Conservation (phyloP, 2,797 vertebrate genomes). For the Fistularia commersonii region DNA sequence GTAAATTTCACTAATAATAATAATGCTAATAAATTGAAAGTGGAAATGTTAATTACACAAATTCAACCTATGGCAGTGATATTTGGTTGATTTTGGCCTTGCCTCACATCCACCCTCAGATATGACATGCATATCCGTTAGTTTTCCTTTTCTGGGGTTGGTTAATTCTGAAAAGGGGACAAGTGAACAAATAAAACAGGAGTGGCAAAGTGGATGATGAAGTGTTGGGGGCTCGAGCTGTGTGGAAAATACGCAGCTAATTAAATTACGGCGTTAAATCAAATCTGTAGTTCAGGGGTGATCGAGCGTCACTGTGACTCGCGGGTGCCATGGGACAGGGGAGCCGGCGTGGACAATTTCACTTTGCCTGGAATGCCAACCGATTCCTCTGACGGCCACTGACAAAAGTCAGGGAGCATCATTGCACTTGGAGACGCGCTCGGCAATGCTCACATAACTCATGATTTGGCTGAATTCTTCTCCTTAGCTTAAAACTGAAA, state of each 20-base stretch:
- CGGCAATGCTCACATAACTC: background rate
- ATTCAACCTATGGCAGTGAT: too few relatives aligned
- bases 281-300: constrained; percentile 40
- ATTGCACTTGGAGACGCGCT: constrained; percentile 10
- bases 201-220: constrained; percentile 35
- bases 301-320: constrained; percentile 40
- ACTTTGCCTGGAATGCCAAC: constrained; percentile 1
- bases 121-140: too few relatives aligned
- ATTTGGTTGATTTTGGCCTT: too few relatives aligned
- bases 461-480: background rate
- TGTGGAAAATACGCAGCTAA: constrained; percentile 43
- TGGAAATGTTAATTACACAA: too few relatives aligned
- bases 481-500: too few relatives aligned
- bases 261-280: constrained; percentile 58
- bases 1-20: too few relatives aligned
- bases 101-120: too few relatives aligned
- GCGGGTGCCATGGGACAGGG: constrained; percentile 17
- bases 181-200: constrained; percentile 32
- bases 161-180: constrained; percentile 25
- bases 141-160: constrained; percentile 36
- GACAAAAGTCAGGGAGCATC: constrained; percentile 25
- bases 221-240: constrained; percentile 32
- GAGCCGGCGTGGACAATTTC: constrained; percentile 20
- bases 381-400: constrained; percentile 33
- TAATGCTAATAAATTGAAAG: too few relatives aligned